These are phyloP conservation scores for Electrona antarctica DNA, from an alignment of 2,113 vertebrate genomes.

Conservation along the genomic window DNA sequence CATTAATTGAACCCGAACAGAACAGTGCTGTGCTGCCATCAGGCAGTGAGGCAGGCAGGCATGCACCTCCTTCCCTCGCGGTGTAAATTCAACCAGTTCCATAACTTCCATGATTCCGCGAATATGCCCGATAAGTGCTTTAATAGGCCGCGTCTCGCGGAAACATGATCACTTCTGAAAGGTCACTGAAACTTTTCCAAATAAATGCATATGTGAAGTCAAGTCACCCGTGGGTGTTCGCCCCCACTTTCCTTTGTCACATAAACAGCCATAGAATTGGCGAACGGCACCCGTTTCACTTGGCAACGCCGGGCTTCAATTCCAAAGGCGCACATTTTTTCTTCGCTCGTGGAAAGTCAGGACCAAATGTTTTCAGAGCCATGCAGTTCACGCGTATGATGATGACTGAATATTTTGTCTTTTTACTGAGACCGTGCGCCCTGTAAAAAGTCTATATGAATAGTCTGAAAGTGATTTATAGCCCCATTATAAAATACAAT, in stretches of 20 bases:
- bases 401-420: not conserved
- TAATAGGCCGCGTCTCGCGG: conserved; percentile 41
- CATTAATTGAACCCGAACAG: conserved; percentile 19
- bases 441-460: too few species aligned
- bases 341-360: not conserved
- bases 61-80: conserved; percentile 4
- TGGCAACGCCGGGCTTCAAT: conserved; percentile 32
- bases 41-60: not conserved
- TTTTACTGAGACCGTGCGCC: not conserved
- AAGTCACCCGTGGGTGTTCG: conserved; percentile 62
- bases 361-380: not conserved
- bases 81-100: conserved; percentile 15
- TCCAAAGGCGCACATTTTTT: conserved; percentile 20
- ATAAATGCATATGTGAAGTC: conserved; percentile 48
- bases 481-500: too few species aligned
- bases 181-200: conserved; percentile 55
- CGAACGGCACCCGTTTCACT: conserved; percentile 35
- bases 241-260: conserved; percentile 58
- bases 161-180: conserved; percentile 51
- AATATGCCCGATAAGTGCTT: conserved; percentile 50
- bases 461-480: too few species aligned
- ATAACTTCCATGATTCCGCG: conserved; percentile 31
- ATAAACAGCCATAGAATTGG: conserved; percentile 62
- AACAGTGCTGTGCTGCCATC: not conserved
- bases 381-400: not conserved